Percentiles rank a stretch among this genome's conserved stretches.
Conservation (phyloP, 2,113 vertebrate species). For the Anser brachyrhynchus region DNA sequence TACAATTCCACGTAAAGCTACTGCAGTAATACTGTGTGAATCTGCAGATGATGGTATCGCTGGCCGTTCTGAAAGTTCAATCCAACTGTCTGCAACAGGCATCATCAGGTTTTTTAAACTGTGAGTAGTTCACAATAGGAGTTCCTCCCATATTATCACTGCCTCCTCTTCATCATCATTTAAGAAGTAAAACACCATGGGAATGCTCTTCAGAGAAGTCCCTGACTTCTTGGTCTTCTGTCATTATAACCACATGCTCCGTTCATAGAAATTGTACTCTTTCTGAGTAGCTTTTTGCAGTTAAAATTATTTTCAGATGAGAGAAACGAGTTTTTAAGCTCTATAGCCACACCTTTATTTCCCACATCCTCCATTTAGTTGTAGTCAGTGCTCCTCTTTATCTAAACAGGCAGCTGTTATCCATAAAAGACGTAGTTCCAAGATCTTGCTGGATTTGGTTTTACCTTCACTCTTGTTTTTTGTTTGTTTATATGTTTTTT, state of each 20-base stretch:
- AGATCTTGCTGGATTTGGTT: not conserved
- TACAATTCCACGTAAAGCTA: not conserved
- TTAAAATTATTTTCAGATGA: not conserved
- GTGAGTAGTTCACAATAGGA: not conserved
- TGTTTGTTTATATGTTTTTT: no score
- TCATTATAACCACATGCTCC: not conserved
- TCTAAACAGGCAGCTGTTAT: not conserved
- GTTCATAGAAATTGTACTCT: not conserved
- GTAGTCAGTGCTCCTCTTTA: not conserved
- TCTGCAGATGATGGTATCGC: not conserved
- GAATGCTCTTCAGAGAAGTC: not conserved
- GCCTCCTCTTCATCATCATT: not conserved
- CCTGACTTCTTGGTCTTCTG: not conserved
- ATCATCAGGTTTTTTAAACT: not conserved
- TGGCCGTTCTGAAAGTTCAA: not conserved
- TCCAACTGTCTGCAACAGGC: not conserved
- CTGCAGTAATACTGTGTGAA: not conserved
- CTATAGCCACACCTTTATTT: not conserved
- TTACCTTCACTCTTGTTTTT: not conserved
- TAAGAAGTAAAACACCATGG: not conserved
- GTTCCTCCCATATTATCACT: not conserved
- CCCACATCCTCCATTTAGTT: not conserved
- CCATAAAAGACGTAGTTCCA: not conserved
- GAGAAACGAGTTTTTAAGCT: not conserved
- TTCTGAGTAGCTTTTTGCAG: not conserved